phyloP scores from a whole-genome alignment of 2,888 invertebrate species.

The Dromius quadrimaculatus region DNA sequence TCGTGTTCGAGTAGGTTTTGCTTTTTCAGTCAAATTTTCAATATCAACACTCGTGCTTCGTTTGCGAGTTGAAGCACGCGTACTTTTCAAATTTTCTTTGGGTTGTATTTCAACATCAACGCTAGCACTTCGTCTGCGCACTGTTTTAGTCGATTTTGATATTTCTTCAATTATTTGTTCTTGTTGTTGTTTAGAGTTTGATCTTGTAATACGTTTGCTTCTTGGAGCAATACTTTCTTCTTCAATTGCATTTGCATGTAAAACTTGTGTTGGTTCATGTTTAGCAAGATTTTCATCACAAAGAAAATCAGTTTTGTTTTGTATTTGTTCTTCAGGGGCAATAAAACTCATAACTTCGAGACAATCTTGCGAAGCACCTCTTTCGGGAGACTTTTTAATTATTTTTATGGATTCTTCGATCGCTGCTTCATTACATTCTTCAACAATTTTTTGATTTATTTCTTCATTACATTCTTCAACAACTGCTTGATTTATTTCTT shows the following conservation, averaged over 20 bases:
- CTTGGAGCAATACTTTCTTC: background rate
- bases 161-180: background rate
- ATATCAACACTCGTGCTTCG: conserved; percentile 49
- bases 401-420: too few relatives aligned
- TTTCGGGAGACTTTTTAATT: background rate
- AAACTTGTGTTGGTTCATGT: background rate
- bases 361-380: conserved; percentile 4
- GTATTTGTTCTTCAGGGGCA: background rate
- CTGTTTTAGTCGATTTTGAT: conserved; percentile 1
- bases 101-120: conserved; percentile 10
- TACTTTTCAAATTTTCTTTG: conserved; percentile 16
- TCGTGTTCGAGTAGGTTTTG: conserved; percentile 41
- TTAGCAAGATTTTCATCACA: background rate
- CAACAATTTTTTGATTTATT: too few relatives aligned
- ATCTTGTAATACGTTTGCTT: conserved; percentile 11
- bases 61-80: background rate
- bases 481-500: too few relatives aligned
- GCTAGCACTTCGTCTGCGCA: conserved; percentile 20
- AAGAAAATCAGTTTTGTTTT: conserved; percentile 12
- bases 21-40: conserved; percentile 7
- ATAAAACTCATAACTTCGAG: conserved; percentile 12
- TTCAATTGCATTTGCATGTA: background rate
- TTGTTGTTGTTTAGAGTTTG: background rate
- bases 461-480: too few relatives aligned
- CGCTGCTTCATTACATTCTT: too few relatives aligned